These are phyloP conservation scores for Coremacera marginata DNA, from an alignment of 2,888 invertebrate genomes.

Conservation along the genomic window DNA sequence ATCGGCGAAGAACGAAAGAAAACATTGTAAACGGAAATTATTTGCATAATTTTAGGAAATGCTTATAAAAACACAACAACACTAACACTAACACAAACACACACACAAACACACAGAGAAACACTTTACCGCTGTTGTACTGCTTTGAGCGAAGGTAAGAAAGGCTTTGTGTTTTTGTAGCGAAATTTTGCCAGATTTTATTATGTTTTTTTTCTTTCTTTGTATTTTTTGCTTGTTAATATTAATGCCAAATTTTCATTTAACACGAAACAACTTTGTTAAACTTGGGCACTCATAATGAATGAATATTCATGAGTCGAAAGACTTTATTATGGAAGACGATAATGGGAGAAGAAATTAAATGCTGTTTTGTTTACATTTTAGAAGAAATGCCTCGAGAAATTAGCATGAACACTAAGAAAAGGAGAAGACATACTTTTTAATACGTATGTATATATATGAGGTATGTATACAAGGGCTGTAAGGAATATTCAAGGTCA, in stretches of 20 bases:
- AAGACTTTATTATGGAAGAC: too few species aligned
- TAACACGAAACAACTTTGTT: constrained; percentile 14
- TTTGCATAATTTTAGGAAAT: constrained; percentile 36
- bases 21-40: constrained; percentile 30
- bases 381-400: background rate
- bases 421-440: background rate
- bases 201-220: constrained; percentile 4
- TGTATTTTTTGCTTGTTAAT: constrained; percentile 37
- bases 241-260: constrained; percentile 6
- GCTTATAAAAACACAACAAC: constrained; percentile 9
- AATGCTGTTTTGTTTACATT: too few species aligned
- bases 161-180: background rate
- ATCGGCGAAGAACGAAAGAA: background rate
- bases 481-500: too few species aligned
- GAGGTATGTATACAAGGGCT: too few species aligned
- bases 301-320: constrained; percentile 6
- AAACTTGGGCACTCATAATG: background rate
- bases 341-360: too few species aligned
- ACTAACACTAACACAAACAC: background rate
- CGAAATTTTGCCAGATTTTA: background rate
- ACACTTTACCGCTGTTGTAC: too few species aligned
- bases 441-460: too few species aligned
- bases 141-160: too few species aligned
- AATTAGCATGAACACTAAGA: background rate
- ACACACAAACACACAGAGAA: background rate